phyloP scores from a whole-genome alignment of 2,888 invertebrate species.

The Subacronicta megacephala region DNA sequence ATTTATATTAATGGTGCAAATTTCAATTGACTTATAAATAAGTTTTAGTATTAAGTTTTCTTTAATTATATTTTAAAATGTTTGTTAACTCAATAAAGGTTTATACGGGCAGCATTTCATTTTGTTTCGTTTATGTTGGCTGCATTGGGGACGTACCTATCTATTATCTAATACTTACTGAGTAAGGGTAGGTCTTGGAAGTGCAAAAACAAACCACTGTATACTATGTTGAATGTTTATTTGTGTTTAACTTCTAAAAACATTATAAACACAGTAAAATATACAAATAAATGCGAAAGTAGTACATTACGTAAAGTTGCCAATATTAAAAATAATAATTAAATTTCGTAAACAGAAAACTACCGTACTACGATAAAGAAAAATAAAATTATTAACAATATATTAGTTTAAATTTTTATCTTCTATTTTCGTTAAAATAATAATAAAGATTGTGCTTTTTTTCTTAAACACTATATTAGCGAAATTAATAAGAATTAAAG shows the following conservation, averaged over 20 bases:
- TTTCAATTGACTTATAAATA: constrained; percentile 42
- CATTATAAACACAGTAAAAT: constrained; percentile 87
- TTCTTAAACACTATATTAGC: constrained; percentile 86
- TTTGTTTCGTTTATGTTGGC: too few species aligned
- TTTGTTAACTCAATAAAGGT: constrained; percentile 53
- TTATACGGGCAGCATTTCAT: constrained; percentile 32
- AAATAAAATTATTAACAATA: constrained; percentile 89
- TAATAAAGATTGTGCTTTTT: constrained; percentile 84
- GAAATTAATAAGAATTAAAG: constrained; percentile 75
- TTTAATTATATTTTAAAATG: constrained; percentile 43
- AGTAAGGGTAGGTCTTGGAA: neutral
- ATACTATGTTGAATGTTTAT: constrained; percentile 89
- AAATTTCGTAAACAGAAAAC: constrained; percentile 72
- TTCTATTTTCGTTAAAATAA: constrained; percentile 79
- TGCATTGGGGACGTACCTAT: too few species aligned
- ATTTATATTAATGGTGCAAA: constrained; percentile 36
- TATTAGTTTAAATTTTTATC: constrained; percentile 80
- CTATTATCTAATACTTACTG: too few species aligned
- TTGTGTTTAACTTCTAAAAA: constrained; percentile 86
- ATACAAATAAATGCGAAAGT: constrained; percentile 87
- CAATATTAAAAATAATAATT: constrained; percentile 77
- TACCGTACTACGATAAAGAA: constrained; percentile 76
- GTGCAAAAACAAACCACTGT: constrained; percentile 53
- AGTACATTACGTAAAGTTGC: constrained; percentile 76
- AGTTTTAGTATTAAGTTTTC: constrained; percentile 46